Percentiles rank a stretch among this genome's conserved stretches.
Conservation (phyloP, 2,113 vertebrate species). For the Polypterus senegalus region DNA sequence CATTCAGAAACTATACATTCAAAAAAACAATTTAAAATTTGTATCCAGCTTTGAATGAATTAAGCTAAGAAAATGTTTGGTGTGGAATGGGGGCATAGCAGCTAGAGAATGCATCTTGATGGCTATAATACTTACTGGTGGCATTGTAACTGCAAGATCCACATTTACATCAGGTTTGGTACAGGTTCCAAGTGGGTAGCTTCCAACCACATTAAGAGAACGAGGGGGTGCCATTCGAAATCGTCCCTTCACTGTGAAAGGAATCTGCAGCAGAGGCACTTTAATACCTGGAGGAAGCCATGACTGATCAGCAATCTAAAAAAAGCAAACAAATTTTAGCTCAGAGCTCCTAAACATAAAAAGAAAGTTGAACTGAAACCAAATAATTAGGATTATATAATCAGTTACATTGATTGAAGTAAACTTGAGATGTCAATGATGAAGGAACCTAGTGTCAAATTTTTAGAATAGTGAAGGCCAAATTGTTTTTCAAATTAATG, state of each 20-base stretch:
- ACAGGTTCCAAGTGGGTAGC: constrained; percentile 83
- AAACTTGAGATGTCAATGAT: too few species aligned
- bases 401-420: too few species aligned
- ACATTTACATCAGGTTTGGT: constrained; percentile 67
- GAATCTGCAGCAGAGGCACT: constrained; percentile 72
- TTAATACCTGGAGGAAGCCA: constrained; percentile 67
- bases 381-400: too few species aligned
- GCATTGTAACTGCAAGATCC: constrained; percentile 77
- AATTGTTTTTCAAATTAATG: too few species aligned
- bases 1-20: too few species aligned
- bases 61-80: too few species aligned
- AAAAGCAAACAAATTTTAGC: not conserved
- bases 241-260: constrained; percentile 65
- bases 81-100: too few species aligned
- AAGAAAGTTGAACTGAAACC: not conserved
- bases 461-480: too few species aligned
- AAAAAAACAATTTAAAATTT: too few species aligned
- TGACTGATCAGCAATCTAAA: constrained; percentile 64
- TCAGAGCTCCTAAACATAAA: not conserved
- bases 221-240: constrained; percentile 70
- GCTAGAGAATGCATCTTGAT: too few species aligned
- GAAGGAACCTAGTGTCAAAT: too few species aligned
- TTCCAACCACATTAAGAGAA: constrained; percentile 72
- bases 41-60: too few species aligned
- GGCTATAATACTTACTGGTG: constrained; percentile 51